Conservation (phyloP, 2,888 invertebrate species). For the Stramonita haemastoma region DNA sequence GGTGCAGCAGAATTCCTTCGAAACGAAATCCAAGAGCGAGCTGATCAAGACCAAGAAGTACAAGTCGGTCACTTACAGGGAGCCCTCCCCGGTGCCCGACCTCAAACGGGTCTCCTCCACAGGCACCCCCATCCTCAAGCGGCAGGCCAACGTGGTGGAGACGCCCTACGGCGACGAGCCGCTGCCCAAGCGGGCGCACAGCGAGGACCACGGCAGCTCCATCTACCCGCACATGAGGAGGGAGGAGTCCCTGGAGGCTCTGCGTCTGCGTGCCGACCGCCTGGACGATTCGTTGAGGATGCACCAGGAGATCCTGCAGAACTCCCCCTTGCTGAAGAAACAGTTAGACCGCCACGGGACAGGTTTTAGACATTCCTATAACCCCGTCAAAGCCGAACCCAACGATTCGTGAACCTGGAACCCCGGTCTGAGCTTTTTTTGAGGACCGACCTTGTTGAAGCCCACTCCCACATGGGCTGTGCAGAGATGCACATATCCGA, state of each 20-base stretch:
- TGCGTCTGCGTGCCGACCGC: slow-evolving; percentile 46
- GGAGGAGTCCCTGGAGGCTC: slow-evolving; percentile 45
- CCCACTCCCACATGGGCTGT: neutral
- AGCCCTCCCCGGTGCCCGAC: slow-evolving; percentile 32
- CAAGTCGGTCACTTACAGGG: slow-evolving; percentile 40
- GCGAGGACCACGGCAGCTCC: slow-evolving; percentile 30
- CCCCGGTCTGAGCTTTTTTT: neutral
- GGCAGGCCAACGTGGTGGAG: slow-evolving; percentile 47
- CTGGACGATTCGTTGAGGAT: slow-evolving; percentile 49
- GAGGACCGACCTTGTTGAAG: neutral
- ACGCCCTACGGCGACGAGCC: slow-evolving; percentile 31
- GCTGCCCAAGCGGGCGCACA: slow-evolving; percentile 22
- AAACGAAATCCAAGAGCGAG: slow-evolving; percentile 41
- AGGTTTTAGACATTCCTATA: slow-evolving; percentile 51
- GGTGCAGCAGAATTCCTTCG: slow-evolving; percentile 38
- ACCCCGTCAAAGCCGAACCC: slow-evolving; percentile 47
- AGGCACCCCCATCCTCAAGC: slow-evolving; percentile 48
- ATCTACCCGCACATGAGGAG: slow-evolving; percentile 33
- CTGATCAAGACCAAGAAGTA: slow-evolving; percentile 42
- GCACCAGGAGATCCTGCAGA: slow-evolving; percentile 51
- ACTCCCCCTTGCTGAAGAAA: slow-evolving; percentile 49
- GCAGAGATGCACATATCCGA: no score
- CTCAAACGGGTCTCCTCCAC: slow-evolving; percentile 51
- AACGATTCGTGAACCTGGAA: slow-evolving; percentile 32
- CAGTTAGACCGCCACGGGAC: slow-evolving; percentile 50